Evolutionary conservation across 2,888 invertebrate species (phyloP), one percentile per base, ranked within the genome.

Genomic region (Eilema caniola): DNA sequence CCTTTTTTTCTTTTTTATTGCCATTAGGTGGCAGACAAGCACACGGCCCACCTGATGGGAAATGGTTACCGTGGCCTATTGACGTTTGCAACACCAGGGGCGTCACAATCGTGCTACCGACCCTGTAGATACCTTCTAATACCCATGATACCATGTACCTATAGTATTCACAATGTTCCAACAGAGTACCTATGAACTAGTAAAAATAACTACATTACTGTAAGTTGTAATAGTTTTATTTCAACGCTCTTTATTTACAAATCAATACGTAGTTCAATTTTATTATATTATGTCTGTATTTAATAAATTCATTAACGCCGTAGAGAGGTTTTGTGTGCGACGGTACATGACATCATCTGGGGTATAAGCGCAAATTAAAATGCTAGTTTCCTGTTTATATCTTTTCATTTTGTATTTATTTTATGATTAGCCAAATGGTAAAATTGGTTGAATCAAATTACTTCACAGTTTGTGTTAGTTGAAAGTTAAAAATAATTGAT

Each of bases 331-430:
- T 83, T 88, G 83, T 82, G 61, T 20, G 62, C 79, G 88, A 85
- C 56, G 82, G 83, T 91, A 90, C 89, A 87, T 92, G 91, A 91
- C 91, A 90, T 92, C 92, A 92, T 89, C 86, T 87, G 86, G 88
- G 87, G 86, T 90, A 85, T 85, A 88, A 88, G 86, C 85, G 85
- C 87, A 88, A 91, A 90, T 91, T 90, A 89, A 89, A 91, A 91
- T 90, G 88, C 90, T 89, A 90, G 91, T 91, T 91, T 91, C 87
- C 86, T 89, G 88, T 89, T 90, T 87, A 87, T 88, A 86, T 86
- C 85, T 87, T 89, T 88, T 87, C 88, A 89, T 86, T 85, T 85
- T 75, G 86, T 87, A 83, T 88, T 88, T 86, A 86, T 88, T 86
- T 84, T 83, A 85, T 85, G 83, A 86, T 87, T 85, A 86, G 81